Conservation (phyloP, 2,888 invertebrate species). For the Cheilosia vulpina region DNA sequence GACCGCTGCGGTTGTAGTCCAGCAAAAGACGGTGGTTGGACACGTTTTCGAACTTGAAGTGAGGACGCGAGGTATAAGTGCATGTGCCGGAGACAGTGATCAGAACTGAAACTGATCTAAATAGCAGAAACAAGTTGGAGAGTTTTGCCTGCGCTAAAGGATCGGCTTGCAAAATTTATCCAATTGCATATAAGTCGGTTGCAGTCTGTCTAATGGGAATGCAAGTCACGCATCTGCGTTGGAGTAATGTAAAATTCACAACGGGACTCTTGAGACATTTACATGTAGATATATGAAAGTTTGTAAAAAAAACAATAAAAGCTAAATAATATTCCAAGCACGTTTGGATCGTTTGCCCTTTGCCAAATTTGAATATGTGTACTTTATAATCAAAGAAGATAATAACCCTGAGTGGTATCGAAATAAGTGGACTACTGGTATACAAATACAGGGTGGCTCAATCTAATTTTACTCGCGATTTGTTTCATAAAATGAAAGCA, state of each 20-base stretch:
- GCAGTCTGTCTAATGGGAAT: constrained; percentile 14
- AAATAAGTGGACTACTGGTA: background rate
- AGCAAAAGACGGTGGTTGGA: background rate
- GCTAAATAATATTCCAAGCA: constrained; percentile 5
- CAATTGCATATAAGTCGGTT: constrained; percentile 20
- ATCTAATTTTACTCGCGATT: too few relatives aligned
- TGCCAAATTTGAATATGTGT: constrained; percentile 24
- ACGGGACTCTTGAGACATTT: background rate
- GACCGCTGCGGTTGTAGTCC: background rate
- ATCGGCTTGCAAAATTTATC: background rate
- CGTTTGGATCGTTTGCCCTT: constrained; percentile 45
- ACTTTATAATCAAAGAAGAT: constrained; percentile 5
- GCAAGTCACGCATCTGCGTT: constrained; percentile 37
- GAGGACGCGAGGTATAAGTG: constrained; percentile 7
- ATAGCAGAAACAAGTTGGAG: constrained; percentile 34
- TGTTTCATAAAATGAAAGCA: too few relatives aligned
- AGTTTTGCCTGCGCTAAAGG: constrained; percentile 7
- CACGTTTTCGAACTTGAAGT: background rate
- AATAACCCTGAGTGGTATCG: background rate
- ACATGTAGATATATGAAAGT: constrained; percentile 44
- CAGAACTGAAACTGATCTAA: constrained; percentile 28
- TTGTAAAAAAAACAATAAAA: background rate
- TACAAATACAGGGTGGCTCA: background rate
- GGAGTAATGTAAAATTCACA: constrained; percentile 30
- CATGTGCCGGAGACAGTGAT: constrained; percentile 17